Conservation (phyloP, 1,140 invertebrate species). For the Ceratosolen solmsi region DNA sequence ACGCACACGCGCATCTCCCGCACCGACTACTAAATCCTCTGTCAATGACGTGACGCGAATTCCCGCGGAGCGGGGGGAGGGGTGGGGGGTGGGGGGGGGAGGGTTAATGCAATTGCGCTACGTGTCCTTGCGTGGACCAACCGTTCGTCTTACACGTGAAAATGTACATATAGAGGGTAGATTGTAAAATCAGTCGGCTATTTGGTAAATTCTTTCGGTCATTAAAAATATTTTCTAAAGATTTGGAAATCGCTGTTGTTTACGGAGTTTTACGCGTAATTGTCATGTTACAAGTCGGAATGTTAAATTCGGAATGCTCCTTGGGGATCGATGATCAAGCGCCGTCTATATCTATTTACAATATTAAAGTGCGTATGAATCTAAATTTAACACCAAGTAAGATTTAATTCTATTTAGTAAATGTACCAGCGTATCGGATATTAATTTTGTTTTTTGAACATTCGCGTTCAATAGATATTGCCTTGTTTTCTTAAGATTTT, state of each 20-base stretch:
- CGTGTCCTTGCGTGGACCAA: constrained; percentile 45
- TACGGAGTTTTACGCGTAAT: too few relatives aligned
- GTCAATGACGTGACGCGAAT: constrained; percentile 53
- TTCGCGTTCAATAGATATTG: background rate
- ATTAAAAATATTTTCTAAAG: too few relatives aligned
- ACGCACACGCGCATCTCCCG: constrained; percentile 19
- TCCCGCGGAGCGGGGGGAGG: too few relatives aligned
- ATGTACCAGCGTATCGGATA: background rate
- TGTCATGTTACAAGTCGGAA: too few relatives aligned
- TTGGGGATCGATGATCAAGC: too few relatives aligned
- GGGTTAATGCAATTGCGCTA: constrained; percentile 50
- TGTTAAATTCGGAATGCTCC: too few relatives aligned
- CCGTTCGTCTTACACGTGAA: background rate
- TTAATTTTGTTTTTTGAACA: background rate
- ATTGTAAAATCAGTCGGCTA: background rate
- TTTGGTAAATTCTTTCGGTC: background rate
- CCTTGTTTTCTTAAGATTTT: background rate
- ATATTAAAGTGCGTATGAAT: too few relatives aligned
- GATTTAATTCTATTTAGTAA: too few relatives aligned
- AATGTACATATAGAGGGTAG: background rate
- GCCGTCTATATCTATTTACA: too few relatives aligned
- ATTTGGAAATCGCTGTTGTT: too few relatives aligned
- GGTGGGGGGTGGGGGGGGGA: too few relatives aligned
- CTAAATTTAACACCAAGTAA: too few relatives aligned
- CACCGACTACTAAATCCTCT: background rate